phyloP scores from a whole-genome alignment of 1,140 invertebrate genomes.

The Drosophila littoralis region DNA sequence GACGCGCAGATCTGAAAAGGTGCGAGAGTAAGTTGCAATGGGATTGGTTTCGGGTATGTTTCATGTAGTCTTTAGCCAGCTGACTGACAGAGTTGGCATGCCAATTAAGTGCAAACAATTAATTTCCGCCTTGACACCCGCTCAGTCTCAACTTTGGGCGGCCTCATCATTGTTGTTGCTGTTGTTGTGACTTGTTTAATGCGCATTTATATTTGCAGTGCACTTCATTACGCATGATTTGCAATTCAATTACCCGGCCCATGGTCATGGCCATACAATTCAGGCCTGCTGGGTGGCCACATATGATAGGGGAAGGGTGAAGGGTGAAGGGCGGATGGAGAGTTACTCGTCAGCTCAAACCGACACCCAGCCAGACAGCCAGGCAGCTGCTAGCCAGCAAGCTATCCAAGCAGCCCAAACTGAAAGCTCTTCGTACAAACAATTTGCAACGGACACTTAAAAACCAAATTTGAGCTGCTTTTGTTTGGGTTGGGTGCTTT shows the following conservation, averaged over 20 bases:
- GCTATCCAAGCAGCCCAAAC: not conserved
- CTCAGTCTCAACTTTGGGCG: constrained; percentile 10
- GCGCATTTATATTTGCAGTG: constrained; percentile 65
- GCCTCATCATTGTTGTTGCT: not conserved
- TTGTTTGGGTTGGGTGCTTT: not conserved
- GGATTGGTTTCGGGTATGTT: not conserved
- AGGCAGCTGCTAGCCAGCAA: not conserved
- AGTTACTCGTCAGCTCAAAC: not conserved
- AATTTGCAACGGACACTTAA: constrained; percentile 8
- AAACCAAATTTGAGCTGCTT: not conserved
- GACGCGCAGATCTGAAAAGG: constrained; percentile 69
- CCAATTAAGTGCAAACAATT: constrained; percentile 80
- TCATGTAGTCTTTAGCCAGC: not conserved
- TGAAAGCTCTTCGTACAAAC: constrained; percentile 2
- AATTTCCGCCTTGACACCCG: constrained; percentile 29
- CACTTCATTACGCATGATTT: constrained; percentile 79
- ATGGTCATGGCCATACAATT: constrained; percentile 16
- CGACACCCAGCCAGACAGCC: not conserved
- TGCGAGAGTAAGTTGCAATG: not conserved
- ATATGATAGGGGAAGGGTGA: too few relatives aligned
- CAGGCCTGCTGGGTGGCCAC: not conserved
- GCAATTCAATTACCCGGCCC: constrained; percentile 76
- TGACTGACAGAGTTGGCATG: constrained; percentile 28
- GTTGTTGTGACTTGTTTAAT: constrained; percentile 45
- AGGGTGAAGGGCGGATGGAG: not conserved